These are phyloP conservation scores for Cynopterus sphinx DNA, from an alignment of 2,797 vertebrate species.

Conservation along the genomic window DNA sequence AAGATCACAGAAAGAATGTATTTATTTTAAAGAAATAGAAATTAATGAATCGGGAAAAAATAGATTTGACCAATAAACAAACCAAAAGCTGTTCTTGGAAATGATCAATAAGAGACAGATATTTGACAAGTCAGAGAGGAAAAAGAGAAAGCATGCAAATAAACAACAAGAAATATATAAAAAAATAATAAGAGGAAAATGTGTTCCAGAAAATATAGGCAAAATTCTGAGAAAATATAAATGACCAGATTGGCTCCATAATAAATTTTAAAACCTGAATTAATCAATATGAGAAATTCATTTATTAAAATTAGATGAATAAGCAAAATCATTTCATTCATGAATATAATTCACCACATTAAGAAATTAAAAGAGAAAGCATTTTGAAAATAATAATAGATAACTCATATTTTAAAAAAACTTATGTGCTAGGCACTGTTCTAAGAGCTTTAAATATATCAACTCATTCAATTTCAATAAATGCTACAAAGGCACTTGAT, in stretches of 20 bases:
- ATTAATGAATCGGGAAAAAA: neutral
- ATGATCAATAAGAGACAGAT: neutral
- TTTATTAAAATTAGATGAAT: neutral
- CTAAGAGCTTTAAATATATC: neutral
- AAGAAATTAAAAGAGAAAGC: neutral
- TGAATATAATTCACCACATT: neutral
- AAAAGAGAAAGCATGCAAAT: neutral
- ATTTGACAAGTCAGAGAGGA: neutral
- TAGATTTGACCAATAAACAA: neutral
- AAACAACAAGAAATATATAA: neutral
- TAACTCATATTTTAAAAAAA: neutral
- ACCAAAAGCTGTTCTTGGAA: neutral
- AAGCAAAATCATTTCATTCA: neutral
- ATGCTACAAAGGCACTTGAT: neutral
- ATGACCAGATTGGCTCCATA: neutral
- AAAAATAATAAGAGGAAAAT: neutral
- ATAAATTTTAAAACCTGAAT: neutral
- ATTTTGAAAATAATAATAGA: neutral
- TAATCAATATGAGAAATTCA: neutral
- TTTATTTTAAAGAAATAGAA: conserved; percentile 8
- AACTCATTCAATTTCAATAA: conserved; percentile 19
- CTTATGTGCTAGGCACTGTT: neutral
- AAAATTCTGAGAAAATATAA: conserved; percentile 27
- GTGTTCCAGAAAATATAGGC: neutral
- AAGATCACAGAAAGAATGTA: neutral